phyloP scores from a whole-genome alignment of 2,888 invertebrate genomes.

The Smittia aterrima region DNA sequence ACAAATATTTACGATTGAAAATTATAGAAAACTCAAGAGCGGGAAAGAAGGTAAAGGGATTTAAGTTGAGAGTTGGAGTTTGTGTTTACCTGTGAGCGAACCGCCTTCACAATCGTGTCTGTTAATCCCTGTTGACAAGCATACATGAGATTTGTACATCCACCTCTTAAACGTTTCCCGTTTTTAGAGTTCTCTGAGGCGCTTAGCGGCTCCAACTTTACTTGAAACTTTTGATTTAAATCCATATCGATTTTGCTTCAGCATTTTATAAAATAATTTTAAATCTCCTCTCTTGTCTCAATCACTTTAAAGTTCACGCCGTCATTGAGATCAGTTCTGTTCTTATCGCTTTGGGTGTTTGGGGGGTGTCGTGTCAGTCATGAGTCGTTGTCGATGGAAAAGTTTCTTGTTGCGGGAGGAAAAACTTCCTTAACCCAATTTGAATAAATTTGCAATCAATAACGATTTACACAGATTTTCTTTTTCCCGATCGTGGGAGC shows the following conservation, averaged over 20 bases:
- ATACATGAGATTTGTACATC: slow-evolving; percentile 86
- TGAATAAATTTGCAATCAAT: slow-evolving; percentile 41
- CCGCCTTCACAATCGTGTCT: slow-evolving; percentile 69
- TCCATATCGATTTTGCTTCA: slow-evolving; percentile 32
- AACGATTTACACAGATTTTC: slow-evolving; percentile 37
- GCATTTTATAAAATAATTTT: slow-evolving; percentile 7
- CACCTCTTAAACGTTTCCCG: slow-evolving; percentile 57
- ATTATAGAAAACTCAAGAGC: neutral
- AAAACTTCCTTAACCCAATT: slow-evolving; percentile 33
- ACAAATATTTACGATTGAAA: slow-evolving; percentile 34
- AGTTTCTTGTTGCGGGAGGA: neutral
- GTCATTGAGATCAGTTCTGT: neutral
- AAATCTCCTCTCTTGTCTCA: neutral
- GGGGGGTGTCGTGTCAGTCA: neutral
- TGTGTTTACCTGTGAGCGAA: slow-evolving; percentile 68
- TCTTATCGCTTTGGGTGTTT: neutral
- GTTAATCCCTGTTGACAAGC: slow-evolving; percentile 87
- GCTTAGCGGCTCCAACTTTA: slow-evolving; percentile 16
- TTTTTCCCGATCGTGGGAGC: neutral
- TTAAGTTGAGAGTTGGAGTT: neutral
- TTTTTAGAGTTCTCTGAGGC: neutral
- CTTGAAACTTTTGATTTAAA: slow-evolving; percentile 23
- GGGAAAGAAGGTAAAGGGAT: neutral
- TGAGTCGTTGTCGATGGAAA: neutral
- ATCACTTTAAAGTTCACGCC: neutral